phyloP scores from a whole-genome alignment of 2,113 vertebrate genomes.

The Etheostoma cragini region DNA sequence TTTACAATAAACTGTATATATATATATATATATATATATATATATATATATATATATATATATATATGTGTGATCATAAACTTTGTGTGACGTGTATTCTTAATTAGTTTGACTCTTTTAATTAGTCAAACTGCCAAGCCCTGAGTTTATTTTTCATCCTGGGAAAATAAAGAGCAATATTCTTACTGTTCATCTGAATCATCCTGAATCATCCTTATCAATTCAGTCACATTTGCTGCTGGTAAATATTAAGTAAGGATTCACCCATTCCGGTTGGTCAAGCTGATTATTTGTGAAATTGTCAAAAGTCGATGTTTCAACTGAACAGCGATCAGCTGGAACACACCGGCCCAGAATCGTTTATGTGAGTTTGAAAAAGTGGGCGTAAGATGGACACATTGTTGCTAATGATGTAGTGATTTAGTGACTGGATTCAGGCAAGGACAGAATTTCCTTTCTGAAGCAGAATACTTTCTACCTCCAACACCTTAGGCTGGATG shows the following conservation, averaged over 20 bases:
- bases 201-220: neutral
- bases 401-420: slow-evolving; percentile 42
- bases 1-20: slow-evolving; percentile 23
- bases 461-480: slow-evolving; percentile 62
- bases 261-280: neutral
- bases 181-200: neutral
- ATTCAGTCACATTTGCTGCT: slow-evolving; percentile 6
- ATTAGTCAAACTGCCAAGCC: slow-evolving; percentile 27
- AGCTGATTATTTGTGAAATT: slow-evolving; percentile 7
- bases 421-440: slow-evolving; percentile 49
- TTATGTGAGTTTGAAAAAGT: slow-evolving; percentile 7
- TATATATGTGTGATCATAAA: slow-evolving; percentile 23
- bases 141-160: neutral
- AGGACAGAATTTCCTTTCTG: slow-evolving; percentile 64
- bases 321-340: neutral
- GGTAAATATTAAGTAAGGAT: neutral
- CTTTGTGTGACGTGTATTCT: slow-evolving; percentile 28
- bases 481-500: slow-evolving; percentile 75
- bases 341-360: neutral
- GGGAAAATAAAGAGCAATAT: slow-evolving; percentile 12
- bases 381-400: slow-evolving; percentile 26
- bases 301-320: neutral
- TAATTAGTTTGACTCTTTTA: slow-evolving; percentile 32
- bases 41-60: too few species aligned
- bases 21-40: too few species aligned